Base-by-base conservation (phyloP, 2,888 invertebrate genomes). In the Phoenoteleia sp. region DNA sequence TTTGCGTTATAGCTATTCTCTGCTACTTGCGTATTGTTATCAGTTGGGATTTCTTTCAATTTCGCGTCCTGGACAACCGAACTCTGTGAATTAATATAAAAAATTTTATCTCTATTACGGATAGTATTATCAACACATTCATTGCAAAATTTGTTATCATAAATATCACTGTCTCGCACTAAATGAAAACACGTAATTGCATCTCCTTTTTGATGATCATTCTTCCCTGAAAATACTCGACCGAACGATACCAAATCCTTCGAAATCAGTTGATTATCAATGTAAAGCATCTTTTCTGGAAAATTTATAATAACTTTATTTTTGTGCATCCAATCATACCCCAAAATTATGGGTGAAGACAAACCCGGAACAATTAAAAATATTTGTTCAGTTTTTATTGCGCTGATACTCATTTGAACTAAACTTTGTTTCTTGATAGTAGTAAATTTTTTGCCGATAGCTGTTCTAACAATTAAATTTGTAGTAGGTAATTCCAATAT, bases 311-410 rank as follows among this genome's bases (percentile, higher is more conserved):
- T 49, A 49, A 23, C n/a, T n/a, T n/a, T n/a, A n/a, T n/a, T n/a
- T n/a, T n/a, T n/a, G n/a, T n/a, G n/a, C n/a, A n/a, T n/a, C 23
- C 23, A 49, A 49, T 49, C 49, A 60, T 60, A 23, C 23, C 60
- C 60, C n/a, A 60, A 7, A 45, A 62, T 62, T 15, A 62, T 27
- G 13, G 42, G 19, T 45, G 42, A 62, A 9, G 62, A 27, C 7
- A 62, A 25, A 9, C 23, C 13, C 17, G 42, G 36, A 3, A 62
- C 45, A 7, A 62, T 45, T 2, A 60, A 6, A 39, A 36, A 39
- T 19, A 39, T 39, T 2, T 42, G 42, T 3, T 21, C 42, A n/a
- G 42, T 39, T 0, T 17, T 15, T 2, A 39, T 3, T n/a, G 39
- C n/a, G 5, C n/a, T 42, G 6, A 3, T n/a, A 39, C 7, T 39